phyloP scores from a whole-genome alignment of 92 coral and sea anemone genomes.

The Virgularia gustaviana region DNA sequence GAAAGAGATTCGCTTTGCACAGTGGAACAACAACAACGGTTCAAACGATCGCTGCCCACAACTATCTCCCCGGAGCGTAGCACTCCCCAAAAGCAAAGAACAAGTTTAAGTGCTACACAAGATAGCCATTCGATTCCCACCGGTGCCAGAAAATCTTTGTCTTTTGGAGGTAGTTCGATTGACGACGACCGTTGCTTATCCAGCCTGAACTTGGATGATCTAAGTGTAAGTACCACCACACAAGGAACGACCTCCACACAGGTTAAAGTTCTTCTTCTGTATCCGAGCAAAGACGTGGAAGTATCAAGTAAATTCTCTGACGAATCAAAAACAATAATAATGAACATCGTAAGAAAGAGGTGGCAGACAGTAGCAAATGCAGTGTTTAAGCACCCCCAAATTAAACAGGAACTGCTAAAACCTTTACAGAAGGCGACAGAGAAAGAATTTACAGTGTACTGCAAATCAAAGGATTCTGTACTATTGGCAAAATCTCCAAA shows the following conservation, averaged over 20 bases:
- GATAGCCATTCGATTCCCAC: too few relatives aligned
- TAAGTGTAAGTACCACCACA: neutral
- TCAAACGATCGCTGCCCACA: conserved; percentile 21
- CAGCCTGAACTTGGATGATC: neutral
- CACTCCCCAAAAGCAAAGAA: neutral
- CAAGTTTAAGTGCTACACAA: too few relatives aligned
- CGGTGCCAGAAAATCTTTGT: too few relatives aligned
- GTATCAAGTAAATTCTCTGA: neutral
- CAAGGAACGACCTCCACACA: neutral
- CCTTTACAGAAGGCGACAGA: neutral
- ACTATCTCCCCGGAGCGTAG: conserved; percentile 18
- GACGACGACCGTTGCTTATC: neutral
- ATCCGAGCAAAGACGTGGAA: neutral
- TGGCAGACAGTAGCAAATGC: neutral
- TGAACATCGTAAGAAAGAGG: neutral
- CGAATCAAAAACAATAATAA: neutral
- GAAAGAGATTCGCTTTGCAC: neutral
- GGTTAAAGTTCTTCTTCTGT: neutral
- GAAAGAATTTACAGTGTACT: conserved; percentile 1
- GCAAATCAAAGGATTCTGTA: conserved; percentile 6
- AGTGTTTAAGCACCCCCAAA: neutral
- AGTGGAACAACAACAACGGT: neutral
- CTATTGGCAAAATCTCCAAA: conserved; percentile 19
- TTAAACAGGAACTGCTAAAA: neutral
- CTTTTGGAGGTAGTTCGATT: too few relatives aligned